Evolutionary conservation across 2,113 vertebrate genomes (phyloP).

Genomic region (Zosterops lateralis): DNA sequence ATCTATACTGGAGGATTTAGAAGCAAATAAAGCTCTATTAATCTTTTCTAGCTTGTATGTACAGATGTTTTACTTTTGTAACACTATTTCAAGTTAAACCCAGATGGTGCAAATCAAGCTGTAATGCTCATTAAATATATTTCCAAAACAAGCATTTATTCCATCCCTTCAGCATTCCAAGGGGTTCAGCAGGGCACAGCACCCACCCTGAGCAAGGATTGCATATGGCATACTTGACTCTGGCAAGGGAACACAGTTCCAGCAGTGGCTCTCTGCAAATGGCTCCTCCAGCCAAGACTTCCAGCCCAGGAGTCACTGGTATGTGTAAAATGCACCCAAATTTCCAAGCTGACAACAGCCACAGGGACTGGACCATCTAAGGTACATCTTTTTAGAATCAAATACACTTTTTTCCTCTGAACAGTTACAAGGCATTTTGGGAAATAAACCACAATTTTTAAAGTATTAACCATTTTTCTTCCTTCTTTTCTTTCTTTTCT

Average conservation of each 20-base stretch:
- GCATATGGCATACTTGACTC: neutral
- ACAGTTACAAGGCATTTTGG: neutral
- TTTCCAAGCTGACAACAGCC: neutral
- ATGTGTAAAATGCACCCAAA: neutral
- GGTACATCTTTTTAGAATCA: neutral
- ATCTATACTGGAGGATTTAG: neutral
- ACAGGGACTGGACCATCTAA: neutral
- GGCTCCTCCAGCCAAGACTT: neutral
- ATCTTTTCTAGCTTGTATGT: neutral
- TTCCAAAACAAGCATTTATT: neutral
- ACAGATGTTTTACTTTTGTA: slow-evolving; percentile 26
- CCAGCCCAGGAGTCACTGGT: neutral
- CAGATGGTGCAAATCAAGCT: slow-evolving; percentile 10
- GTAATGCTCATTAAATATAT: neutral
- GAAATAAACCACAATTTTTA: neutral
- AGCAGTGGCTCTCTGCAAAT: neutral
- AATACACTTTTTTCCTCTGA: neutral
- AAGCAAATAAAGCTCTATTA: neutral
- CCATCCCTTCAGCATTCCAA: neutral
- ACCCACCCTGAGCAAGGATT: neutral
- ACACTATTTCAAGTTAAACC: neutral
- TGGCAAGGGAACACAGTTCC: neutral
- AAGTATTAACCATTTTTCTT: neutral
- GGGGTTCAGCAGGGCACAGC: neutral
- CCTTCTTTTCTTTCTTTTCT: too few relatives aligned